Evolutionary conservation across 2,888 invertebrate species (phyloP).

Genomic region (Euplagia quadripunctaria): DNA sequence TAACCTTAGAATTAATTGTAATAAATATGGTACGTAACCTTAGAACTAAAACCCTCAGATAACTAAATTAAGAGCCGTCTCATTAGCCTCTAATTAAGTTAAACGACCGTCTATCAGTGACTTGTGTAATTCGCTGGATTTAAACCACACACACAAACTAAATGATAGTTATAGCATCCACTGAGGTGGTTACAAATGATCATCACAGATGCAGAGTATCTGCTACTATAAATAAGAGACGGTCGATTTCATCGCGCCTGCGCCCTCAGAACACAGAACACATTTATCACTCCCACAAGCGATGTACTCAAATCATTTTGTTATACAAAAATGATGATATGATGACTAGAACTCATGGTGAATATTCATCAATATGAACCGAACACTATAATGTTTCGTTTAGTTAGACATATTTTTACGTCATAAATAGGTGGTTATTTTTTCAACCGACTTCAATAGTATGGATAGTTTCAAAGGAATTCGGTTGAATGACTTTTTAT

Average conservation of each 20-base stretch:
- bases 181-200: not conserved
- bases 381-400: not conserved
- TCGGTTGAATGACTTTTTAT: no score
- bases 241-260: conserved; percentile 16
- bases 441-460: no score
- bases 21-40: not conserved
- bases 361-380: not conserved
- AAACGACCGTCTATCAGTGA: not conserved
- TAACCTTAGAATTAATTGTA: not conserved
- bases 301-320: not conserved
- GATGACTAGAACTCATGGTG: not conserved
- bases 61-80: not conserved
- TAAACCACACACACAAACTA: not conserved
- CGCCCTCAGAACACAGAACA: not conserved
- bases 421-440: not conserved
- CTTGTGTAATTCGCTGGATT: not conserved
- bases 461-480: no score
- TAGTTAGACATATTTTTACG: not conserved
- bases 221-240: conserved; percentile 2
- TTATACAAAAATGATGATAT: not conserved
- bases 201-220: conserved; percentile 5
- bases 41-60: not conserved
- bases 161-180: not conserved
- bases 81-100: not conserved
- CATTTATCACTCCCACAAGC: not conserved